Evolutionary conservation across 2,113 vertebrate species (phyloP).

Genomic region (Chionis minor): DNA sequence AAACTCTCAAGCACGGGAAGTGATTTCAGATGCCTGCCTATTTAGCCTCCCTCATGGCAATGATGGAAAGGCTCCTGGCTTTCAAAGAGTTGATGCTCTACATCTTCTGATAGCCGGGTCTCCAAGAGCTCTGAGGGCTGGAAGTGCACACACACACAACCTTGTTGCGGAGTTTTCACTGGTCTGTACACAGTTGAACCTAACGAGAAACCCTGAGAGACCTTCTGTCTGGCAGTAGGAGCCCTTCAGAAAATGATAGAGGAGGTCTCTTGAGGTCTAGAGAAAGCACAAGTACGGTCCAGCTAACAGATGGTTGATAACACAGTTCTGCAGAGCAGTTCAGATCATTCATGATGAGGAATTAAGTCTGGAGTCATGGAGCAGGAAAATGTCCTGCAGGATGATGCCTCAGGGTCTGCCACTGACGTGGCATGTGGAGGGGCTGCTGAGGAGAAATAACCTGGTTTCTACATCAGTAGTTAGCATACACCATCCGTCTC

Average conservation of each 20-base stretch:
- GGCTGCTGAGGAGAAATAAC: not conserved
- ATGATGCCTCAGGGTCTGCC: not conserved
- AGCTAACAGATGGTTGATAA: not conserved
- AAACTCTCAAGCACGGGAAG: not conserved
- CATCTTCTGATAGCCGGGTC: not conserved
- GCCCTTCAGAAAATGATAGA: not conserved
- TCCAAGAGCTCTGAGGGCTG: not conserved
- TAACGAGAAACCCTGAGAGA: not conserved
- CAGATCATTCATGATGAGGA: not conserved
- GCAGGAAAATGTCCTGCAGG: not conserved
- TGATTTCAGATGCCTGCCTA: not conserved
- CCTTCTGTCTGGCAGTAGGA: not conserved
- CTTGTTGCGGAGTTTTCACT: not conserved
- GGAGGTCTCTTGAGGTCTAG: not conserved
- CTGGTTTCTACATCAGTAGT: not conserved
- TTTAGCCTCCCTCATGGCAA: not conserved
- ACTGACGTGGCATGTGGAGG: not conserved
- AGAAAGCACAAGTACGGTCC: not conserved
- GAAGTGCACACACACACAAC: not conserved
- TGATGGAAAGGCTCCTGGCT: not conserved
- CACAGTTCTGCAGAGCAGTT: not conserved
- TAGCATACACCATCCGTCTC: not conserved
- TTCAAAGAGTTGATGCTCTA: not conserved
- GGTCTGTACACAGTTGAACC: not conserved
- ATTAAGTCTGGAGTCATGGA: not conserved